Conservation (phyloP, 2,888 invertebrate species). For the Nyleta sp. region DNA sequence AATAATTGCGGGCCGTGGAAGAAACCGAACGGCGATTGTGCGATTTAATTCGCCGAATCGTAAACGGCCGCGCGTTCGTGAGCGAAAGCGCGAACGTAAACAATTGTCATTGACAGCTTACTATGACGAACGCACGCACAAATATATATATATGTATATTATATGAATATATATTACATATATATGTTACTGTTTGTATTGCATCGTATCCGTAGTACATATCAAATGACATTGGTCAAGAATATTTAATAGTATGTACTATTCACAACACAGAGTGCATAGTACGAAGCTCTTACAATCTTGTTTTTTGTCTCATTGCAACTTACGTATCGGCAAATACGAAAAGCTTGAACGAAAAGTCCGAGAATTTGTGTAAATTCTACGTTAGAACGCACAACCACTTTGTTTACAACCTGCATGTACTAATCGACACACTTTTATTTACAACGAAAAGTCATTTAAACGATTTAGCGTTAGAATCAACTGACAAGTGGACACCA, state of each 20-base stretch:
- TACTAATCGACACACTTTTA: constrained; percentile 69
- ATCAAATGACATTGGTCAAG: constrained; percentile 62
- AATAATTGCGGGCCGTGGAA: too few relatives aligned
- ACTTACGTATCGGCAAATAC: constrained; percentile 66
- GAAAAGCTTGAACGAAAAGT: constrained; percentile 61
- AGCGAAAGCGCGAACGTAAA: too few relatives aligned
- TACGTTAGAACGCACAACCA: constrained; percentile 81
- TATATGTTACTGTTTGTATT: constrained; percentile 69
- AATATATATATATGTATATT: constrained; percentile 81
- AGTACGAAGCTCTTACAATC: constrained; percentile 80
- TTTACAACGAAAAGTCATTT: constrained; percentile 45
- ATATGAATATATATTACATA: constrained; percentile 73
- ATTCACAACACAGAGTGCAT: constrained; percentile 83
- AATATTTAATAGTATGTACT: constrained; percentile 72
- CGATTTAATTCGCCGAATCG: too few relatives aligned
- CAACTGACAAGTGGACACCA: constrained; percentile 24
- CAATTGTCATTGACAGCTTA: too few relatives aligned
- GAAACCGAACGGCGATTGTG: too few relatives aligned
- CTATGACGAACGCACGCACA: too few relatives aligned
- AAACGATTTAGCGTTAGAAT: constrained; percentile 11
- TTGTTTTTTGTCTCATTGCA: constrained; percentile 70
- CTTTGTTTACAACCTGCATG: constrained; percentile 80
- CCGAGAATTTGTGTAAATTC: constrained; percentile 74
- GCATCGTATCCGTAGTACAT: constrained; percentile 70
- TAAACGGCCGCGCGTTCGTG: too few relatives aligned